These are phyloP conservation scores for Cyphomyrmex costatus DNA, from an alignment of 1,140 invertebrate species.

Conservation along the genomic window DNA sequence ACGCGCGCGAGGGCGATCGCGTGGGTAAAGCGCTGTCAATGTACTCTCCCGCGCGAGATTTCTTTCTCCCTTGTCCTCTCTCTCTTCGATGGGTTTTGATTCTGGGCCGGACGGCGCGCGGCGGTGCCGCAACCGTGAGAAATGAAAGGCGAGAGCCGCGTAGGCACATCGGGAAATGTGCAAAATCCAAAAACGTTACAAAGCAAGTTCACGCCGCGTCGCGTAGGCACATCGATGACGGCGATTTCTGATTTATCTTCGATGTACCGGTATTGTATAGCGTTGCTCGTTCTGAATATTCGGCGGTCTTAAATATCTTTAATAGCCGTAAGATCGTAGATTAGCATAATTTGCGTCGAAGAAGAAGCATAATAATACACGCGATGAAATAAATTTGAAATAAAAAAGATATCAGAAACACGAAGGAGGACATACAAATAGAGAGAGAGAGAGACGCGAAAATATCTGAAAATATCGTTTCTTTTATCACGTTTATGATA, in stretches of 20 bases:
- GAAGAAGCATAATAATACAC: conserved; percentile 24
- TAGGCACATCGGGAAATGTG: conserved; percentile 44
- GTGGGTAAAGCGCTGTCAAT: conserved; percentile 75
- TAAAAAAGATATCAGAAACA: conserved; percentile 5
- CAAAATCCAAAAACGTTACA: conserved; percentile 63
- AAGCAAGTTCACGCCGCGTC: conserved; percentile 28
- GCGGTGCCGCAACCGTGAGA: conserved; percentile 27
- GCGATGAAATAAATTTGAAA: conserved; percentile 41
- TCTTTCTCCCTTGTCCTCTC: conserved; percentile 46
- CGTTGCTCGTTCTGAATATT: conserved; percentile 22
- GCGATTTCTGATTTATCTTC: conserved; percentile 39
- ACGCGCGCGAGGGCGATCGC: conserved; percentile 55
- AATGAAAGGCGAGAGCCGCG: conserved; percentile 62
- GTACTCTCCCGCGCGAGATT: conserved; percentile 60
- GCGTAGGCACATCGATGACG: conserved; percentile 67
- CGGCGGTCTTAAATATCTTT: conserved; percentile 18
- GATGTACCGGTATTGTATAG: background rate
- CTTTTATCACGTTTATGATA: conserved; percentile 41
- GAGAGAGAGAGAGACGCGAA: conserved; percentile 30
- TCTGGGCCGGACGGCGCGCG: background rate
- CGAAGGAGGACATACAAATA: too few species aligned
- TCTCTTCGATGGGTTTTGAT: conserved; percentile 16
- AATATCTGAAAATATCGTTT: conserved; percentile 2
- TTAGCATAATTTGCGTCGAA: conserved; percentile 53
- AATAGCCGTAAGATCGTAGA: conserved; percentile 44